Base-by-base conservation (phyloP, 2,888 invertebrate genomes). In the Andrena trimmerana region DNA sequence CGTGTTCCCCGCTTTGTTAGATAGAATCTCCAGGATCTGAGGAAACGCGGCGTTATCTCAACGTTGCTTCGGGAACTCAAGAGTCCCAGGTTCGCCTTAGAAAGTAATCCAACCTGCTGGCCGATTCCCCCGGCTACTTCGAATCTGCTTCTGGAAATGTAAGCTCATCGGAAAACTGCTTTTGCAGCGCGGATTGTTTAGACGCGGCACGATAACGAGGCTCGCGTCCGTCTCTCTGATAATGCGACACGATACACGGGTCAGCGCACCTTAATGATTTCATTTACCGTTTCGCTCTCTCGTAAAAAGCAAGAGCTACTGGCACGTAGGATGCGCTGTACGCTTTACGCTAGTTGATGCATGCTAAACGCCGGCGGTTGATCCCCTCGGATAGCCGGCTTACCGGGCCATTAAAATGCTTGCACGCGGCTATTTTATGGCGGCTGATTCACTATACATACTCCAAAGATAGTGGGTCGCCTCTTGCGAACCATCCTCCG, bases 351-450 rank as follows among this genome's bases (percentile, higher is more conserved):
- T 54, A 84, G 84, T 67, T 79, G 84, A 84, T 84, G 80, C 84
- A 84, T 80, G 84, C 72, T 84, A 84, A 84, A 84, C 76, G 71
- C 52, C 70, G 75, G 75, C 52, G 80, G 59, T 77, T 70, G 76
- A 84, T 84, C 76, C 59, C n/a, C 29, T 20, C 33, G 60, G 84
- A 84, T 84, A 84, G 77, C 63, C 63, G 68, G 70, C 73, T 59
- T 42, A 50, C 70, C 70, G 27, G 27, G 13, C 85, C 84, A 86
- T 88, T 88, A 88, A 88, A 85, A 88, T 88, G 69, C 88, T 85
- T 85, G 88, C 88, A 84, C 88, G 86, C 88, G 83, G 81, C 81
- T 84, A 82, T 85, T 88, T 88, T 88, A 85, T 83, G 78, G 73
- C 81, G 59, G 75, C 77, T 80, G 83, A 84, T 76, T 86, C 87